phyloP scores from a whole-genome alignment of 2,888 invertebrate species.

The Homarus gammarus region DNA sequence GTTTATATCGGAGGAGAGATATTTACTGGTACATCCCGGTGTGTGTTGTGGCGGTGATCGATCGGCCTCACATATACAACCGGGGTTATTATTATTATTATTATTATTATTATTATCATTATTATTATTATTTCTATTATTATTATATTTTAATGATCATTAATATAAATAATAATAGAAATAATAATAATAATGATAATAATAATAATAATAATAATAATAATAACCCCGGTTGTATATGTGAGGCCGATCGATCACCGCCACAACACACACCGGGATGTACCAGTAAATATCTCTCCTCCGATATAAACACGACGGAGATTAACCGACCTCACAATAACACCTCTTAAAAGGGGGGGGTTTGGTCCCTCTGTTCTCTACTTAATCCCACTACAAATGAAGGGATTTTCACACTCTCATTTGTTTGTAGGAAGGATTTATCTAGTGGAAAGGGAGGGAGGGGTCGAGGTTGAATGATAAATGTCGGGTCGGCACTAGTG shows the following conservation, averaged over 20 bases:
- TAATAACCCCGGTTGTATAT: background rate
- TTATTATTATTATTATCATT: background rate
- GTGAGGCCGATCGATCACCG: background rate
- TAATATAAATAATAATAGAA: too few species aligned
- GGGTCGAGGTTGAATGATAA: too few species aligned
- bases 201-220: background rate
- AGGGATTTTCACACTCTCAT: constrained; percentile 55
- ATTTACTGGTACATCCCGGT: background rate
- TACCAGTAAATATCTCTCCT: background rate
- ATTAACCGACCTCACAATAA: constrained; percentile 28
- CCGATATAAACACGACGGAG: constrained; percentile 18
- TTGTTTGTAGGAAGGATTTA: constrained; percentile 59
- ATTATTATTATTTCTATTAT: too few species aligned
- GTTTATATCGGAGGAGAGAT: background rate
- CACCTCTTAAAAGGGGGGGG: constrained; percentile 41
- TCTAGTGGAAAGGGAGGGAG: constrained; percentile 17
- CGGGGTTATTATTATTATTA: background rate
- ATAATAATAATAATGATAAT: too few species aligned
- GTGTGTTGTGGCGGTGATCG: background rate
- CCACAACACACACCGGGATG: background rate
- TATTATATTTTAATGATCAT: too few species aligned
- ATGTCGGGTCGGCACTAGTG: too few species aligned
- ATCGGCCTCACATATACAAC: background rate
- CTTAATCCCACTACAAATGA: constrained; percentile 63
- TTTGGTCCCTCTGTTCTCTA: background rate